Conservation (phyloP, 2,113 vertebrate genomes). For the Chlamydotis undulata region DNA sequence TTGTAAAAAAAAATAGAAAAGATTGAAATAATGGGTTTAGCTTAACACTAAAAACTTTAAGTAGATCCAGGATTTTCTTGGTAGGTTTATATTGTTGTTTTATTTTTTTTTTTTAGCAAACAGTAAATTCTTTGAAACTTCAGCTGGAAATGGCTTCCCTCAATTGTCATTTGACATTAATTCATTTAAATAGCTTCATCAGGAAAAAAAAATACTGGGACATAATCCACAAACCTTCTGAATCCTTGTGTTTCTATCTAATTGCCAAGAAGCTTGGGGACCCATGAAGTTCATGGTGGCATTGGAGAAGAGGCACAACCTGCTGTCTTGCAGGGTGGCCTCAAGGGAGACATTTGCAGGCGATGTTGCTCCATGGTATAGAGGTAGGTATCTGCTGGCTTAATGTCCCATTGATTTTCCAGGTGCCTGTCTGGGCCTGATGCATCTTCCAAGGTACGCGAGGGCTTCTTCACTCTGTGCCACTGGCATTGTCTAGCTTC, state of each 20-base stretch:
- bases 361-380: not conserved
- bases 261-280: not conserved
- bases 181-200: not conserved
- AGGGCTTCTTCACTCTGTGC: not conserved
- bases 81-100: not conserved
- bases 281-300: fast-evolving
- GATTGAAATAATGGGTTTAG: not conserved
- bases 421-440: not conserved
- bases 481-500: not conserved
- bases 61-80: not conserved
- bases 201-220: not conserved
- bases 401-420: fast-evolving
- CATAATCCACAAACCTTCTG: not conserved
- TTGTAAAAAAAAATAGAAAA: not conserved
- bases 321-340: not conserved
- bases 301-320: not conserved
- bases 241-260: not conserved
- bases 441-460: not conserved
- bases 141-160: not conserved
- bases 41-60: not conserved
- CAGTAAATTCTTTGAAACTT: not conserved
- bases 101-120: not conserved
- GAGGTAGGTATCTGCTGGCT: not conserved
- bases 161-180: not conserved
- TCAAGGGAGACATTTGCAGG: not conserved